Base-by-base conservation (phyloP, 2,113 vertebrate species). In the Podarcis raffonei region DNA sequence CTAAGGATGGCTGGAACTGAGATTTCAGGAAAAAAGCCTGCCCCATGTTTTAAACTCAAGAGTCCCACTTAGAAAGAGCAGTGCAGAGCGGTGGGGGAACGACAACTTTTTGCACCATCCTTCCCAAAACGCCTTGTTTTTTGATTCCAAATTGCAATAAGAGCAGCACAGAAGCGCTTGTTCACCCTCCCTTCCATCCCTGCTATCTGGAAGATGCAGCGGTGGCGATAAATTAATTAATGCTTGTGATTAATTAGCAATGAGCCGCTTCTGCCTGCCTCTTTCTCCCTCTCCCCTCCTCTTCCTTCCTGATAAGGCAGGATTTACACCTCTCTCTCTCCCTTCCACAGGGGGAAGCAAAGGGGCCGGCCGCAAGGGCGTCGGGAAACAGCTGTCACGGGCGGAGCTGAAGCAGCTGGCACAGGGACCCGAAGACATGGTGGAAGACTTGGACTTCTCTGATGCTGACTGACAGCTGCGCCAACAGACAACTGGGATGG, bases 371-470 rank as follows among this genome's bases (percentile, higher is more conserved):
- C 39, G 32, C 88, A 27, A 89, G 90, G 72, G 37, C 9, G 59
- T 72, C 0, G 0, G 16, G n/a, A 87, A 0, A 0, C 94, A 84
- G 4, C 68, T 98, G 92, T 95, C 97, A 1, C 96, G 92, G 0
- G 81, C 96, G 0, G 98, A 98, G 94, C 97, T 99, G 39, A 89
- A 97, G 66, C 96, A 92, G 88, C 96, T 99, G 89, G 98, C 98
- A 0, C 96, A 95, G 89, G 99, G 99, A 35, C 97, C 95, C 0
- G 98, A 98, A 42, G 99, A 99, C n/a, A 1, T 98, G 6, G 97
- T 99, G 85, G 97, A 98, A 94, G 99, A 99, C 89, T 96, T 99
- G 71, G 93, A 97, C 84, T 94, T 99, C 74, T 99, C 98, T 0
- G 98, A 99, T 1, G 98, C 97, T 23, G 94, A 95, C 83, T 95